These are phyloP conservation scores for Drosophila triauraria DNA, from an alignment of 1,140 invertebrate genomes.

Conservation along the genomic window DNA sequence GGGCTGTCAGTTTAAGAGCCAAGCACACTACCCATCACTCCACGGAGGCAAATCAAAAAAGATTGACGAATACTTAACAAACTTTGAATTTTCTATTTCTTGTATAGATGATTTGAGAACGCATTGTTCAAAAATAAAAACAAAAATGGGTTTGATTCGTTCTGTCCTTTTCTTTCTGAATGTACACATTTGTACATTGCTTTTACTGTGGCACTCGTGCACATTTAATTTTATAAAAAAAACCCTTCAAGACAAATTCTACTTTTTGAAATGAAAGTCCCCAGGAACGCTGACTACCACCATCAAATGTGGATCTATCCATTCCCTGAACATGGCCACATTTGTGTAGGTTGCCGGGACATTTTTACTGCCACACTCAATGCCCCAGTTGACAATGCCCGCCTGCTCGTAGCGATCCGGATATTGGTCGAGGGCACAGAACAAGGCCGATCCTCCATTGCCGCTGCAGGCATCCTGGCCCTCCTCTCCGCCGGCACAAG, in stretches of 20 bases:
- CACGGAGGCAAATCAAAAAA: too few species aligned
- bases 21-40: too few species aligned
- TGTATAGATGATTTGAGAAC: too few species aligned
- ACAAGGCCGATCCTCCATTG: constrained; percentile 1
- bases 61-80: too few species aligned
- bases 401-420: constrained; percentile 1
- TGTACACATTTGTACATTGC: not conserved
- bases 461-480: constrained; percentile 68
- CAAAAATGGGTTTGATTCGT: too few species aligned
- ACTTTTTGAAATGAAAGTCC: not conserved
- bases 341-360: constrained; percentile 8
- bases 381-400: constrained; percentile 11
- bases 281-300: not conserved
- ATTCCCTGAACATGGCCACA: not conserved
- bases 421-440: not conserved
- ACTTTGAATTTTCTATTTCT: too few species aligned
- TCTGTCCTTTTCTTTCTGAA: too few species aligned
- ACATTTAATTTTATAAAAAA: too few species aligned
- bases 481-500: constrained; percentile 88
- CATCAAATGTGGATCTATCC: constrained; percentile 6
- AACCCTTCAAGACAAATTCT: not conserved
- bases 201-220: not conserved
- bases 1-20: too few species aligned
- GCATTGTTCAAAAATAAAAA: too few species aligned
- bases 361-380: not conserved